Conservation (phyloP, 2,797 vertebrate genomes). For the Anabacerthia variegaticeps region DNA sequence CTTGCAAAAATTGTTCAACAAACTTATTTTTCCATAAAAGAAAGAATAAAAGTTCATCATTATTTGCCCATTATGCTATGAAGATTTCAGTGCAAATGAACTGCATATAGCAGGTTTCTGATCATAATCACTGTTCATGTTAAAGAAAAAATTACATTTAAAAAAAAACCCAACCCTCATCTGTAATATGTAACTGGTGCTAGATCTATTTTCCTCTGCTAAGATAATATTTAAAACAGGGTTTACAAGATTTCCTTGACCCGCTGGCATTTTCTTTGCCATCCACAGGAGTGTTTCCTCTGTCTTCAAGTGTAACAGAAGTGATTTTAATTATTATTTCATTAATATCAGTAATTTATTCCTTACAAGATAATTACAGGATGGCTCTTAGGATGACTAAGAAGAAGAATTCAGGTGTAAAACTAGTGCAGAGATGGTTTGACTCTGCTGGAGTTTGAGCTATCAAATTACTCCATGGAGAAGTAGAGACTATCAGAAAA, state of each 20-base stretch:
- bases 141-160: not conserved
- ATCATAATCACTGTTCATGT: not conserved
- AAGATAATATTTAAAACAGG: conserved; percentile 9
- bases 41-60: not conserved
- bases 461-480: not conserved
- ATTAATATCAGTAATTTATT: not conserved
- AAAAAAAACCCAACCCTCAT: not conserved
- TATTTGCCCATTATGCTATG: not conserved
- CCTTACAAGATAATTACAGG: conserved; percentile 7
- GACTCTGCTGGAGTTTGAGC: not conserved
- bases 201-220: conserved; percentile 10
- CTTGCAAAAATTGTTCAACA: not conserved
- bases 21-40: not conserved
- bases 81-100: not conserved
- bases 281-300: not conserved
- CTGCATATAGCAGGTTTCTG: not conserved
- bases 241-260: not conserved
- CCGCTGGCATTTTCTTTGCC: conserved; percentile 17
- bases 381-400: conserved; percentile 7
- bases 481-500: not conserved
- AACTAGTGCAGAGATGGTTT: not conserved
- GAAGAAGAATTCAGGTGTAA: conserved; percentile 21
- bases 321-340: conserved; percentile 43
- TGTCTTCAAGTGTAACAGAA: not conserved
- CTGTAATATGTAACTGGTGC: not conserved